Base-by-base conservation (phyloP, 2,888 invertebrate genomes). In the Monopis laevigella region DNA sequence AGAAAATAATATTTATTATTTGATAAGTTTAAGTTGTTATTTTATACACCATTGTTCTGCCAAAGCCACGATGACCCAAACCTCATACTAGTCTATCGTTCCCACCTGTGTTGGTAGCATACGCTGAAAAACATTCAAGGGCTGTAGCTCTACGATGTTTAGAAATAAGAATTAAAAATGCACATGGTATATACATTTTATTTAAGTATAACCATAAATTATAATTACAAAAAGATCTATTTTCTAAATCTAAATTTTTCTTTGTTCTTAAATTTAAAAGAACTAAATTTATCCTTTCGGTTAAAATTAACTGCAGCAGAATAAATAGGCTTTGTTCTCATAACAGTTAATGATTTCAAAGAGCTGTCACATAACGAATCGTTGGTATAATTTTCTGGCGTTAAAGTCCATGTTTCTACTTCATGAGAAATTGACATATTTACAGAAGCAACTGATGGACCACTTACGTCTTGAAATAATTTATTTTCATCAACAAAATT, bases 321-420 rank as follows among this genome's bases (percentile, higher is more conserved):
- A 21, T n/a, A 5, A 6, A 7, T n/a, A 21, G 36, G 12, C 19
- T 21, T 19, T 13, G 4, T 34, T 36, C 36, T 36, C 36, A 36
- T 21, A n/a, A 36, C 11, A 3, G 36, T 36, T 7, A 7, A 36
- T 12, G 36, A 21, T 11, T 36, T 36, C 17, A 36, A 19, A 11
- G 21, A 10, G 16, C 17, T 19, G 2, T 3, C n/a, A 36, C 12
- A 16, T 3, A 11, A n/a, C 6, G 7, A 6, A 21, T 36, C n/a
- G 11, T 11, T 19, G 2, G 10, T 4, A 2, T 47, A 39, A 19
- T 59, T 54, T 24, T 62, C 55, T 45, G 45, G 47, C 4, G 58
- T 51, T 39, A 69, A 50, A 26, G 52, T 57, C 67, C 68, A 70
- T 3, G 64, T 67, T 55, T 73, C 70, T 39, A 65, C 56, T 54